A percentile compares a stretch with the other conserved stretches of the same genome.
phyloP scores from a whole-genome alignment of 2,797 vertebrate genomes.

The Lophius americanus region DNA sequence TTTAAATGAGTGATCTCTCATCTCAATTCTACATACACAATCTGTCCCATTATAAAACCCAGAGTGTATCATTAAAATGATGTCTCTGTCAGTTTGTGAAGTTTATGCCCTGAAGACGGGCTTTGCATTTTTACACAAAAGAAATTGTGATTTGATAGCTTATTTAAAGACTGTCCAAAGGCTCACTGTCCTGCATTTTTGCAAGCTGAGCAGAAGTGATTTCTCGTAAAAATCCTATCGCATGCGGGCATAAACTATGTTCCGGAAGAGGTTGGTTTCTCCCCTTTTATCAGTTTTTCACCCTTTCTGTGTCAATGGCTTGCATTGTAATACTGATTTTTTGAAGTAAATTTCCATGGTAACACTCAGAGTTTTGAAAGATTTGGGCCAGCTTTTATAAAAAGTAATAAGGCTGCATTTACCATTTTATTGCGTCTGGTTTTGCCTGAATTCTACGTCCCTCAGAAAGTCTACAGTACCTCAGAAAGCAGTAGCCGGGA shows the following conservation, averaged over 20 bases:
- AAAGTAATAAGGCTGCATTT: neutral
- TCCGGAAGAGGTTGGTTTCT: too few relatives aligned
- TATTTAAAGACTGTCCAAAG: neutral
- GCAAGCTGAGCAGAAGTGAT: neutral
- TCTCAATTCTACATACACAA: slow-evolving; percentile 40
- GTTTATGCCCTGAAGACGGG: too few relatives aligned
- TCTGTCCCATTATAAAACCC: slow-evolving; percentile 40
- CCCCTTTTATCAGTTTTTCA: too few relatives aligned
- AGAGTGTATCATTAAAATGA: slow-evolving; percentile 12
- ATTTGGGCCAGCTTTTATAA: neutral
- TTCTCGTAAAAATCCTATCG: too few relatives aligned
- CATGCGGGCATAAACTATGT: too few relatives aligned
- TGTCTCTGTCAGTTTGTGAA: too few relatives aligned
- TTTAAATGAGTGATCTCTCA: slow-evolving; percentile 1
- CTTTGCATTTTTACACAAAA: too few relatives aligned
- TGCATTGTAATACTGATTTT: too few relatives aligned
- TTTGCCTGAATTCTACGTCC: neutral
- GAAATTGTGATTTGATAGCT: too few relatives aligned
- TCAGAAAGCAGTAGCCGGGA: slow-evolving; percentile 3
- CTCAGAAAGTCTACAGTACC: neutral
- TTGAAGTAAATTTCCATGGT: too few relatives aligned
- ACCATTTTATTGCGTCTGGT: slow-evolving; percentile 3
- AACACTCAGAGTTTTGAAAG: too few relatives aligned
- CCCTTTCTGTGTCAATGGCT: too few relatives aligned
- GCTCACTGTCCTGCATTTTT: neutral